Evolutionary conservation across 2,113 vertebrate species (phyloP), one percentile per base, ranked within the genome.

Genomic region (Butorides virescens): DNA sequence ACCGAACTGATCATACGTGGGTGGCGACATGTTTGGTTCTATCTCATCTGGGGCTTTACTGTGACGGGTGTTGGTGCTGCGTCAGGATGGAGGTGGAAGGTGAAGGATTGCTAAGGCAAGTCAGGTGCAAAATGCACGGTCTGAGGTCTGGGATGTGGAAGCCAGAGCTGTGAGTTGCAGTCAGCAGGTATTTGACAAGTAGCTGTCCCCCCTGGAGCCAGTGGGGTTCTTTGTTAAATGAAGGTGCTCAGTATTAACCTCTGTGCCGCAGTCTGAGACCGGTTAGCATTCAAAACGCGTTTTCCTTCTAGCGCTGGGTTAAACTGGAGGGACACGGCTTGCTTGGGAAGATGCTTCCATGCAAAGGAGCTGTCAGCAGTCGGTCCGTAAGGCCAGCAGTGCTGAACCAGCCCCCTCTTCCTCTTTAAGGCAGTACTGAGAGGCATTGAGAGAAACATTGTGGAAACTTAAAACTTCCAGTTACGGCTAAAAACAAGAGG

Each of bases 231-330:
- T 19, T 26, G 25, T 50, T 58, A 39, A n/a, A 36, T 17, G 44
- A 26, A 62, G 15, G 79, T 16, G 88, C 59, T 77, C 17, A 7
- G n/a, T 11, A 9, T 7, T 27, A 11, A 15, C 19, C 55, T 34
- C 46, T 26, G 34, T 22, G 72, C 6, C 2, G 6, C 27, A 18
- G 78, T 4, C 42, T 3, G 44, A 55, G 65, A 25, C 25, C 58
- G 4, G 56, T 4, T 1, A 30, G 68, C 7, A 1, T 13, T 34
- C 34, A 9, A 3, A 0, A 1, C 2, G 3, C 2, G 11, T 1
- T 1, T 20, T 36, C 59, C 59, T 37, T 10, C 22, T 4, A 1
- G 62, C 20, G 7, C 0, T 5, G 55, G 67, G 53, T 46, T 10
- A 39, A 6, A 3, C 0, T 1, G 42, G 12, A 7, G 78, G 7